Percentiles rank a stretch among this genome's conserved stretches.
Conservation (phyloP, 1,140 invertebrate species). For the Procambarus clarkii region DNA sequence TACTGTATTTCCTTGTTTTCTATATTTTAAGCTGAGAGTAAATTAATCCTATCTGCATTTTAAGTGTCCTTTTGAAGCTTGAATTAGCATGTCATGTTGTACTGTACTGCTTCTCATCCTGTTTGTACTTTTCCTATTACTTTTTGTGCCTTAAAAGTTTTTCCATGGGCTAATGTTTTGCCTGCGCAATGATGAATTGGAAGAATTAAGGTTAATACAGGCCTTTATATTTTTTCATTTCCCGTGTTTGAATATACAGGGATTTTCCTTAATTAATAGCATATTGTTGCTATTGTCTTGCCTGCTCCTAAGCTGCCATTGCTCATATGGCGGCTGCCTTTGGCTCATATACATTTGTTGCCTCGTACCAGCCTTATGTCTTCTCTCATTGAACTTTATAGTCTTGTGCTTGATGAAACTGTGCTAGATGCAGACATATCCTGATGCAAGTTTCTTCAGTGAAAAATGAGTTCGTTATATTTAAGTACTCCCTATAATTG, state of each 20-base stretch:
- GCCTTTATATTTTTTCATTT: neutral
- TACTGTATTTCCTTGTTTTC: no score
- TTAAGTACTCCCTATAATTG: neutral
- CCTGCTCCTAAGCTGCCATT: constrained; percentile 36
- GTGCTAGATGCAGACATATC: constrained; percentile 59
- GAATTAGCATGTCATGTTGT: neutral
- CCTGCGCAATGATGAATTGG: constrained; percentile 21
- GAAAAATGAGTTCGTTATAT: neutral
- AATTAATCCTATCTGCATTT: no score
- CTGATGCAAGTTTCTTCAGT: neutral
- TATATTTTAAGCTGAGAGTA: no score
- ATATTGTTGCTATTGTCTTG: constrained; percentile 38
- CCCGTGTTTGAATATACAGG: neutral
- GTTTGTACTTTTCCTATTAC: constrained; percentile 33
- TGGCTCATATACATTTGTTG: constrained; percentile 53
- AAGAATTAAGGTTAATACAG: neutral
- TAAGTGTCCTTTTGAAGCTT: no score
- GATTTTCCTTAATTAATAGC: neutral
- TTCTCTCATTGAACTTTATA: constrained; percentile 16
- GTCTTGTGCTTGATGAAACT: constrained; percentile 49
- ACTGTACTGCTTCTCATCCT: constrained; percentile 26
- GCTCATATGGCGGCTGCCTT: neutral
- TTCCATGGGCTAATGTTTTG: constrained; percentile 30
- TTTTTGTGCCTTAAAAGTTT: constrained; percentile 61
- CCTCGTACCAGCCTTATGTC: constrained; percentile 61